Evolutionary conservation across 1,140 invertebrate species (phyloP), one percentile per base, ranked within the genome.

Genomic region (Orius insidiosus): DNA sequence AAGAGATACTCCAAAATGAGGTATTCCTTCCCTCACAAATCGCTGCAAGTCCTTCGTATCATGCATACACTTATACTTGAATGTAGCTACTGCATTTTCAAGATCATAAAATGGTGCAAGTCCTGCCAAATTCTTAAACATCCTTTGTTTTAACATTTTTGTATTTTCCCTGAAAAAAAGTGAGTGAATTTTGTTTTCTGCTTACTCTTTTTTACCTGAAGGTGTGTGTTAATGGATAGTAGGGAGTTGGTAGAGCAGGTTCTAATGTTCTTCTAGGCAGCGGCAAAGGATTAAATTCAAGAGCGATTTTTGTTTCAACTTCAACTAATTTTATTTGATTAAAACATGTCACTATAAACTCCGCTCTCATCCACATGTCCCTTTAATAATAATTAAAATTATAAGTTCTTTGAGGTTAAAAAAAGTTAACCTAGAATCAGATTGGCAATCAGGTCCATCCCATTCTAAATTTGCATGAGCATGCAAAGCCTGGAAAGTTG

Each of bases 131-230:
- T 40, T 40, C 10, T 40, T 40, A 18, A 15, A 40, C 38, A 40
- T 40, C 16, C 16, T 40, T 40, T 40, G 38, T 18, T 40, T 40
- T 18, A 40, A 40, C 11, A 16, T 15, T 40, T 40, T 40, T 10
- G 38, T 40, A 18, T 40, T 40, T 40, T 40, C 38, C 10, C 38
- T 40, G 10, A 18, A 40, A 40, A 13, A 38, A 38, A 33, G 6
- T 7, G n/a, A n/a, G 6, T n/a, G n/a, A n/a, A n/a, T 33, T 33
- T 33, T n/a, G n/a, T 33, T 33, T 33, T 7, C 32, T 7, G 32
- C 32, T 7, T 33, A 33, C 6, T 33, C n/a, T n/a, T 13, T 4
- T 13, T 15, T 16, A 40, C 38, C 38, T 13, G 14, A 15, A 40
- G 3, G 38, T 40, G 10, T 40, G 38, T 15, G 38, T 40, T 13